These are phyloP conservation scores for Ornithoptera alexandrae DNA, from an alignment of 2,888 invertebrate genomes.

Conservation along the genomic window DNA sequence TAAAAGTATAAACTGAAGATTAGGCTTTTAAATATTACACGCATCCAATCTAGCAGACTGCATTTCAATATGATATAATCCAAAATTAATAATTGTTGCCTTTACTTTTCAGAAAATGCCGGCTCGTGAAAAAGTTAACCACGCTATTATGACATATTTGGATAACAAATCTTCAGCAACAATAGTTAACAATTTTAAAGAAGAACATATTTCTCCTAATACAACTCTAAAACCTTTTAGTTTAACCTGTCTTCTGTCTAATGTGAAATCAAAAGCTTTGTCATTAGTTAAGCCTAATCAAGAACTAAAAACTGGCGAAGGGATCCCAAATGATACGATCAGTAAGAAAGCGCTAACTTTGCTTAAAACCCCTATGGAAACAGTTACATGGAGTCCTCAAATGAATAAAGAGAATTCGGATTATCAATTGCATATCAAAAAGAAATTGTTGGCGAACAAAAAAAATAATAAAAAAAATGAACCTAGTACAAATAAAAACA, in stretches of 20 bases:
- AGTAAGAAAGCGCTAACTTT: slow-evolving; percentile 56
- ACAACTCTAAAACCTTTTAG: slow-evolving; percentile 54
- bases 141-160: slow-evolving; percentile 68
- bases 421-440: not conserved
- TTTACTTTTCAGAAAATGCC: slow-evolving; percentile 66
- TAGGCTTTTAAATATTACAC: not conserved
- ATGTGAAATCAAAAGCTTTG: slow-evolving; percentile 76
- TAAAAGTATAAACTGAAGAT: too few species aligned
- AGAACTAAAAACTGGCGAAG: slow-evolving; percentile 43
- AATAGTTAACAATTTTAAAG: slow-evolving; percentile 41
- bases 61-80: not conserved
- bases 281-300: slow-evolving; percentile 72
- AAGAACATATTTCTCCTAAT: slow-evolving; percentile 55
- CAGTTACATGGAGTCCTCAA: slow-evolving; percentile 50
- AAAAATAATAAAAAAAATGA: not conserved
- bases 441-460: not conserved
- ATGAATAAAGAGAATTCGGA: slow-evolving; percentile 22
- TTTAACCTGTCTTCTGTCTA: slow-evolving; percentile 72
- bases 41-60: too few species aligned
- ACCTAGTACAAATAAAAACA: slow-evolving; percentile 6
- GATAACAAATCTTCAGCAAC: slow-evolving; percentile 54
- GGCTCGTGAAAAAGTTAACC: slow-evolving; percentile 67
- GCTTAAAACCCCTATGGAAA: slow-evolving; percentile 61
- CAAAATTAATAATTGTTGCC: not conserved
- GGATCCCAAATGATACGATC: slow-evolving; percentile 48